Conservation (phyloP, 2,113 vertebrate species). For the Paracanthobrama guichenoti region DNA sequence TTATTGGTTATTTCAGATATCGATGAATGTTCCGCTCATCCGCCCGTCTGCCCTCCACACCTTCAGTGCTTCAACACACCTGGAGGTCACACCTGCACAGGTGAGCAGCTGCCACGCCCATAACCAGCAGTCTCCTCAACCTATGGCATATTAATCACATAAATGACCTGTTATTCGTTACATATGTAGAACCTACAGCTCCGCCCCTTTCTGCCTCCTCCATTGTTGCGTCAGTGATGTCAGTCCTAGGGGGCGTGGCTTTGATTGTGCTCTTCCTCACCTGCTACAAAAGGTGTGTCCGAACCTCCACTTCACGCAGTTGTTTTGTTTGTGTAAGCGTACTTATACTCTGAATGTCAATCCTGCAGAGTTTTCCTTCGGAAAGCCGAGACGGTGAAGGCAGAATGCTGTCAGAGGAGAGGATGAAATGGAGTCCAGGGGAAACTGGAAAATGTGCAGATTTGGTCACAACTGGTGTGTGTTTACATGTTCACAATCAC, state of each 20-base stretch:
- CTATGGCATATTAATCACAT: neutral
- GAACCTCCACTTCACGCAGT: neutral
- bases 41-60: conserved; percentile 64
- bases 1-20: conserved; percentile 65
- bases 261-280: conserved; percentile 60
- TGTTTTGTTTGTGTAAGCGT: neutral
- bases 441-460: conserved; percentile 1
- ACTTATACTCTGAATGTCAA: neutral
- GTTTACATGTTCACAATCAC: neutral
- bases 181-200: conserved; percentile 59
- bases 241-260: conserved; percentile 64
- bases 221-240: conserved; percentile 64
- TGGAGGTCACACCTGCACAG: conserved; percentile 71
- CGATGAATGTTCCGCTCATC: conserved; percentile 70
- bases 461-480: neutral
- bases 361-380: conserved; percentile 38
- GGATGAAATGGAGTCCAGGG: neutral
- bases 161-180: neutral
- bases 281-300: conserved; percentile 67
- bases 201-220: conserved; percentile 58
- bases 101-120: neutral
- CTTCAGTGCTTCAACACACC: conserved; percentile 70
- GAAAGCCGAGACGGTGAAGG: neutral
- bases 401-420: conserved; percentile 49
- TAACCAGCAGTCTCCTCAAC: neutral